Evolutionary conservation across 2,888 invertebrate genomes (phyloP), one percentile per base, ranked within the genome.

Genomic region (Nemurella pictetii): DNA sequence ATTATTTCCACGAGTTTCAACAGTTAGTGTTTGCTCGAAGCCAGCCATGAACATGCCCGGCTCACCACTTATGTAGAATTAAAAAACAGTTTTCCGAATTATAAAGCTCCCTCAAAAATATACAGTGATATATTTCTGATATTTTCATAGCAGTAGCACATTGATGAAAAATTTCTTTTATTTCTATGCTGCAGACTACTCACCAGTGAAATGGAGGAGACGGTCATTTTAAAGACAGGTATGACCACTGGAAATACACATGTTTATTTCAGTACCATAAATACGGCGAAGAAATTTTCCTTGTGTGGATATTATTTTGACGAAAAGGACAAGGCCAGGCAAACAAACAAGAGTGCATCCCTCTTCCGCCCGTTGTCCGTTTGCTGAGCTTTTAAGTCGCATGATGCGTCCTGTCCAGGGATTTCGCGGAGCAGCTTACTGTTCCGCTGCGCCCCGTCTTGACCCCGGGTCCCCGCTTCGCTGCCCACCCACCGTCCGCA

Each of bases 381-480:
- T 36, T 27, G 72, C 28, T 36, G 55, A 72, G 36, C 82, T 82
- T 27, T 82, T 72, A 82, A 82, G 82, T 82, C 82, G 72, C 55
- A n/a, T 82, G n/a, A 55, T 27, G 29, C 78, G 28, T 72, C 82
- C 82, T 82, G 82, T 36, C 72, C n/a, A 28, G 55, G 82, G 30
- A 29, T 55, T 82, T 27, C 29, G 72, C 28, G 29, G 26, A 82
- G 82, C 0, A 82, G 82, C 82, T 82, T 82, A 82, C 55, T 36
- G 81, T 81, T 80, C 25, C 36, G 28, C 81, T 20, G 3, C 81
- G 9, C 72, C 72, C 82, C 72, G 15, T 20, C 82, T 81, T 81
- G 80, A 81, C 80, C 80, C 35, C 15, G 2, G 25, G 4, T 25
- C 75, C 75, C 27, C 27, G 2, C 27, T 30, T n/a, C n/a, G n/a